A percentile compares a stretch with the other conserved stretches of the same genome.
These are phyloP conservation scores for Telmatochromis sp. DNA, from an alignment of 2,113 vertebrate genomes.

Conservation along the genomic window DNA sequence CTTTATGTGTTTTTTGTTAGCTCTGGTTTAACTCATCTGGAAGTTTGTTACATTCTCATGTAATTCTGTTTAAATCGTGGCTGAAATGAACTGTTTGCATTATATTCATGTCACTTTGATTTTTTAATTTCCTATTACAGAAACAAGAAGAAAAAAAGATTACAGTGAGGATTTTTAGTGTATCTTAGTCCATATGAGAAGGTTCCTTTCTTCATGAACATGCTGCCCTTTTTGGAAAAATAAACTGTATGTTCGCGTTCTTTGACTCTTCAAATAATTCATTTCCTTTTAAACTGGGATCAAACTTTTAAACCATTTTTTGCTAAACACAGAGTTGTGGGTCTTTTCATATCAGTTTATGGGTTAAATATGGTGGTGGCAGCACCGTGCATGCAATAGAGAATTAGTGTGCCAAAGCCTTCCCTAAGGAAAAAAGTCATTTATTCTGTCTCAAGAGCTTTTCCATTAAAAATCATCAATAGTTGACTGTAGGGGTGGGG, in stretches of 20 bases:
- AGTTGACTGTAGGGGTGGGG: neutral
- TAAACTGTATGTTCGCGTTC: neutral
- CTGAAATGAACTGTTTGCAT: neutral
- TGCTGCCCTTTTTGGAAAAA: neutral
- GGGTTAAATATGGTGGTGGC: neutral
- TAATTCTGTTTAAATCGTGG: neutral
- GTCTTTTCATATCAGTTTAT: neutral
- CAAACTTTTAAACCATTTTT: neutral
- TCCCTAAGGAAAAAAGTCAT: neutral
- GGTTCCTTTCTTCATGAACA: neutral
- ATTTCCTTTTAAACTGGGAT: neutral
- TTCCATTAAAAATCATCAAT: neutral
- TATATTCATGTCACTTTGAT: neutral
- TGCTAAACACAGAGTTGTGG: neutral
- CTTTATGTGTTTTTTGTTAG: neutral
- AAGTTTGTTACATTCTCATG: neutral
- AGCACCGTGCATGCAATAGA: accelerated
- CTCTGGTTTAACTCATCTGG: neutral
- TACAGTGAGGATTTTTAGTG: neutral
- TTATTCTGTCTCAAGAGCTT: neutral
- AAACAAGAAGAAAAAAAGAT: neutral
- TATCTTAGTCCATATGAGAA: neutral
- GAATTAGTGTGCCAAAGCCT: neutral
- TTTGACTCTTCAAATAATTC: neutral
- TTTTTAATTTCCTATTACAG: neutral